Evolutionary conservation across 2,888 invertebrate species (phyloP).

Genomic region (Ennomos fuscantarius): DNA sequence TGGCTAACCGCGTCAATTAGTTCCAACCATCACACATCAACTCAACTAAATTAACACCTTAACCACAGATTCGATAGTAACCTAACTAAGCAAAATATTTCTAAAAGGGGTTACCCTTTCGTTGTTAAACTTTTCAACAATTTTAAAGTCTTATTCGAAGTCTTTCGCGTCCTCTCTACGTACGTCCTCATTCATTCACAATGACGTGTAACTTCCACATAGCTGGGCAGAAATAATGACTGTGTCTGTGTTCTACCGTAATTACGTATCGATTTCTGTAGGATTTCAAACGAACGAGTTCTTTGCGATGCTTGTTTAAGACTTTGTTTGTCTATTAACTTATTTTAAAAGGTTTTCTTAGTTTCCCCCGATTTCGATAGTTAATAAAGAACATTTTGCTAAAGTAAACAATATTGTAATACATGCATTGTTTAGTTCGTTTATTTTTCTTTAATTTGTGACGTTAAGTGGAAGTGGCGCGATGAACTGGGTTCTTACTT

Average conservation of each 20-base stretch:
- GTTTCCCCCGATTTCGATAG: background rate
- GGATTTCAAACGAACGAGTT: constrained; percentile 17
- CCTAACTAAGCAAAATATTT: too few relatives aligned
- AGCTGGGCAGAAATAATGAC: constrained; percentile 23
- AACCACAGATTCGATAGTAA: too few relatives aligned
- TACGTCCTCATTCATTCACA: constrained; percentile 8
- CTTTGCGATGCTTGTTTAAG: background rate
- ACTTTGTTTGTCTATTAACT: constrained; percentile 18
- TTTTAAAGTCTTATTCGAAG: too few relatives aligned
- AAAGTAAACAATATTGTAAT: background rate
- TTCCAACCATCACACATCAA: too few relatives aligned
- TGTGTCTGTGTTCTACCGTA: constrained; percentile 11
- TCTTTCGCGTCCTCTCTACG: background rate
- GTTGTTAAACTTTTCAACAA: too few relatives aligned
- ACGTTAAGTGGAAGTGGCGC: too few relatives aligned
- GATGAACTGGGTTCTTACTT: too few relatives aligned
- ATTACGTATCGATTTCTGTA: constrained; percentile 24
- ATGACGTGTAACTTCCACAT: constrained; percentile 15
- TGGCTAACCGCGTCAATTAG: too few relatives aligned
- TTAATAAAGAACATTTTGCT: background rate
- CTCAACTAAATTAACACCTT: too few relatives aligned
- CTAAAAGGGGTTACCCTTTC: too few relatives aligned
- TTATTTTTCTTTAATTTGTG: too few relatives aligned
- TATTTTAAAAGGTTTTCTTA: constrained; percentile 15
- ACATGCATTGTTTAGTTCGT: too few relatives aligned